Base-by-base conservation (phyloP, 37 sponge, comb jelly and placozoan genomes). In the Beroe forskalii region DNA sequence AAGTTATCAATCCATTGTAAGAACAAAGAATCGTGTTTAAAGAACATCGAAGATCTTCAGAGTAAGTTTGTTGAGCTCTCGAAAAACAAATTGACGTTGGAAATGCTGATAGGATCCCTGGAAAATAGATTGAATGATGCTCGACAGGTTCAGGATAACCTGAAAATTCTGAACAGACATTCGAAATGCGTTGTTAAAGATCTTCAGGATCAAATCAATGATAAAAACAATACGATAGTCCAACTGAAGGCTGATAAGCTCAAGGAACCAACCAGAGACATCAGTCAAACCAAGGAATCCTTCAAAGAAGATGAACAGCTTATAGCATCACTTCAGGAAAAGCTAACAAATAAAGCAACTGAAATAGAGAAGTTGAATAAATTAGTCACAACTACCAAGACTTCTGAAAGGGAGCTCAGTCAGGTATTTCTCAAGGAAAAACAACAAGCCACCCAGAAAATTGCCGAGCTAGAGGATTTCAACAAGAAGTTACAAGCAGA, bases 1-100 rank as follows among this genome's bases (percentile, higher is more conserved):
- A 80, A 80, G 86, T 25, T 80, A 20, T 41, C 86, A 1, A 37
- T 80, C 24, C 86, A 80, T 25, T 80, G 86, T 41, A 39, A 80
- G 55, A 48, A 48, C 55, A 80, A 80, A 25, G 86, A 80, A 25
- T 12, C 86, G 1, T 80, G 44, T 20, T 48, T 80, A 25, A 23
- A 22, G 55, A 80, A 80, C 2, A 80, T 80, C 3, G 86, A 80
- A 27, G 28, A 42, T 44, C 30, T 80, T 8, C 44, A 44, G 30
- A 43, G 30, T 43, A 80, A 80, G 19, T 69, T 69, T 17, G 1
- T 37, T 33, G 72, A 69, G 4, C 32, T 69, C 27, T 32, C 27
- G 33, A 69, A 69, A 37, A 69, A 33, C 32, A 14, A 69, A 33
- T 36, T 20, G 1, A 2, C 72, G 39, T 36, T 69, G 36, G 35